phyloP scores from a whole-genome alignment of 2,888 invertebrate genomes.

The Brachyptera risi region DNA sequence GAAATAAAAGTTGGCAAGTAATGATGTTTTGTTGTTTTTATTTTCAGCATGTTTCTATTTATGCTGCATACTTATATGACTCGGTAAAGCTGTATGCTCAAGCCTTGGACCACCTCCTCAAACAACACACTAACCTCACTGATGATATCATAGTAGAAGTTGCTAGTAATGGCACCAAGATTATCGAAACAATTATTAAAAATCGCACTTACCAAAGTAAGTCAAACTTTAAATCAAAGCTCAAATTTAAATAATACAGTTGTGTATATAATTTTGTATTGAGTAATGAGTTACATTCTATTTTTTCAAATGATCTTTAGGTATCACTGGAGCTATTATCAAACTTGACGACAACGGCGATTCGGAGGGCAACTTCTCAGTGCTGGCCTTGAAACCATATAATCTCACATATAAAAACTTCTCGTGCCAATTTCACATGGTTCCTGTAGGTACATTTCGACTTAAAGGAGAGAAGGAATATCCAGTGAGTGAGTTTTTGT shows the following conservation, averaged over 20 bases:
- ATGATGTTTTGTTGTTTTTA: slow-evolving; percentile 20
- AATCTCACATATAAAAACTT: slow-evolving; percentile 51
- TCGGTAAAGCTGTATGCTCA: slow-evolving; percentile 87
- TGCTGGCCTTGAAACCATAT: slow-evolving; percentile 70
- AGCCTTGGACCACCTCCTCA: slow-evolving; percentile 72
- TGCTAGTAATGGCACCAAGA: slow-evolving; percentile 79
- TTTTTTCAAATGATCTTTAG: no score
- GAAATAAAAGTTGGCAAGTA: no score
- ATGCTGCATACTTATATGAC: slow-evolving; percentile 93
- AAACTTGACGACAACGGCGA: slow-evolving; percentile 89
- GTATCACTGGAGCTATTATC: slow-evolving; percentile 91
- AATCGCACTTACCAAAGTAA: slow-evolving; percentile 83
- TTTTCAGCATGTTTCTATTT: slow-evolving; percentile 47
- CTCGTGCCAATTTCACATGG: slow-evolving; percentile 72
- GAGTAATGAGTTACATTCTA: no score
- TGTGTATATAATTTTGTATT: no score
- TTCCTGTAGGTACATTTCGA: slow-evolving; percentile 56
- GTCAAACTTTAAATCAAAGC: no score
- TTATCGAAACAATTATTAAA: slow-evolving; percentile 81
- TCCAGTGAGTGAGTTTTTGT: slow-evolving; percentile 15
- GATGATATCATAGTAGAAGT: slow-evolving; percentile 61
- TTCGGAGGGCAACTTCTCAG: slow-evolving; percentile 96
- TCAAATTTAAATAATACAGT: no score
- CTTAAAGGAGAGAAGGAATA: neutral
- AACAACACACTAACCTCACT: slow-evolving; percentile 53